Percentiles rank a stretch among this genome's conserved stretches.
Conservation (phyloP, 1,140 invertebrate genomes). For the Condylostylus longicornis region DNA sequence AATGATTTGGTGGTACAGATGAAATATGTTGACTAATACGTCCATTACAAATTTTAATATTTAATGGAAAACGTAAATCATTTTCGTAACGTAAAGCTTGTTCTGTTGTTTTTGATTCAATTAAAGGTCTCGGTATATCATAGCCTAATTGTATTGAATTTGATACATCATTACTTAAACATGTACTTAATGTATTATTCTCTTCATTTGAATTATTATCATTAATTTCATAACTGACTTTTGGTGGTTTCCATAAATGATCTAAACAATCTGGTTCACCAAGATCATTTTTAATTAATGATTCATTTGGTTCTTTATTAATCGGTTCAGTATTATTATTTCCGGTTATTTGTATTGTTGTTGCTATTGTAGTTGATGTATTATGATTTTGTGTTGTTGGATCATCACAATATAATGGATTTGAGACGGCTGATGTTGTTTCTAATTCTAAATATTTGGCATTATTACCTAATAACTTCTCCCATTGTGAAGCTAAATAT, state of each 20-base stretch:
- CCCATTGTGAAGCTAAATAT: conserved; percentile 46
- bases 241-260: conserved; percentile 25
- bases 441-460: conserved; percentile 49
- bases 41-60: conserved; percentile 20
- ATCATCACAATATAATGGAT: conserved; percentile 24
- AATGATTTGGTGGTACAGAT: conserved; percentile 18
- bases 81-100: conserved; percentile 28
- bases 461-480: conserved; percentile 51
- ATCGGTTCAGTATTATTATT: neutral
- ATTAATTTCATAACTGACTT: conserved; percentile 21
- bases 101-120: conserved; percentile 20
- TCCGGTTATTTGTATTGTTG: neutral
- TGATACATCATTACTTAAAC: conserved; percentile 19
- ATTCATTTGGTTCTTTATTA: neutral
- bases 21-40: conserved; percentile 11
- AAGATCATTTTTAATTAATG: conserved; percentile 8
- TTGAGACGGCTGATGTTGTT: conserved; percentile 25
- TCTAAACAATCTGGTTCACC: conserved; percentile 22
- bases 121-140: conserved; percentile 25
- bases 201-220: conserved; percentile 9
- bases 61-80: conserved; percentile 25
- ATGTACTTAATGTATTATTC: too few relatives aligned
- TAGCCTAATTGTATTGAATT: conserved; percentile 20
- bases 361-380: neutral
- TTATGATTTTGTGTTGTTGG: neutral